phyloP scores from a whole-genome alignment of 2,888 invertebrate species.

The Drosophila meridionalis region DNA sequence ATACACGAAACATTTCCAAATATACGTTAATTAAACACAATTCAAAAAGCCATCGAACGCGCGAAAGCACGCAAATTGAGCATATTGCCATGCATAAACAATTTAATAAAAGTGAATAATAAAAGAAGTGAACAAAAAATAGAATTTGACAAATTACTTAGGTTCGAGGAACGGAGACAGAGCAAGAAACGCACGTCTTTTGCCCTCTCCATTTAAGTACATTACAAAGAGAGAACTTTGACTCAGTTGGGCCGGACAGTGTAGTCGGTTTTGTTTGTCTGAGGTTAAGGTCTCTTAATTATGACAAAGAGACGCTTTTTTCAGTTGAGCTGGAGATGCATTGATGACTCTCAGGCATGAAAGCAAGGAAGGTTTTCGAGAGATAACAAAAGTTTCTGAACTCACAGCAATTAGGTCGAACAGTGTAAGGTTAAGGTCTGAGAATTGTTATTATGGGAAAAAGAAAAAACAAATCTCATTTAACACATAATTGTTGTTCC shows the following conservation, averaged over 20 bases:
- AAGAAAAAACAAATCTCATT: neutral
- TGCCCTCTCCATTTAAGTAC: slow-evolving; percentile 41
- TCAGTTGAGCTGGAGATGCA: neutral
- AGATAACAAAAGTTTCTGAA: neutral
- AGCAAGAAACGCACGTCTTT: slow-evolving; percentile 28
- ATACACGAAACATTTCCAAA: slow-evolving; percentile 7
- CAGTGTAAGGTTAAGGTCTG: slow-evolving; percentile 39
- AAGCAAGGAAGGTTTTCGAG: neutral
- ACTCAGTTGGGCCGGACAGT: slow-evolving; percentile 24
- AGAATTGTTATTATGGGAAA: slow-evolving; percentile 6
- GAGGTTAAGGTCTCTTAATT: slow-evolving; percentile 42
- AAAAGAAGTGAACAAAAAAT: slow-evolving; percentile 1
- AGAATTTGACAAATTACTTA: slow-evolving; percentile 17
- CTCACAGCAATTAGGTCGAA: slow-evolving; percentile 5
- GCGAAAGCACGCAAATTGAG: slow-evolving; percentile 51
- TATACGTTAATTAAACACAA: slow-evolving; percentile 24
- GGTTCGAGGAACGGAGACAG: slow-evolving; percentile 18
- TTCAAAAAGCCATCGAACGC: slow-evolving; percentile 27
- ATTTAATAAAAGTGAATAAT: slow-evolving; percentile 33
- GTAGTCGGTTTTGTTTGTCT: slow-evolving; percentile 41
- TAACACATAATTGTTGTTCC: neutral
- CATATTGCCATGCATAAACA: slow-evolving; percentile 56
- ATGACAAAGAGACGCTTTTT: neutral
- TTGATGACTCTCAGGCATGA: neutral
- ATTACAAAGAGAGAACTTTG: slow-evolving; percentile 36